Conservation (phyloP, 2,888 invertebrate species). For the Dicyrtomina minuta region DNA sequence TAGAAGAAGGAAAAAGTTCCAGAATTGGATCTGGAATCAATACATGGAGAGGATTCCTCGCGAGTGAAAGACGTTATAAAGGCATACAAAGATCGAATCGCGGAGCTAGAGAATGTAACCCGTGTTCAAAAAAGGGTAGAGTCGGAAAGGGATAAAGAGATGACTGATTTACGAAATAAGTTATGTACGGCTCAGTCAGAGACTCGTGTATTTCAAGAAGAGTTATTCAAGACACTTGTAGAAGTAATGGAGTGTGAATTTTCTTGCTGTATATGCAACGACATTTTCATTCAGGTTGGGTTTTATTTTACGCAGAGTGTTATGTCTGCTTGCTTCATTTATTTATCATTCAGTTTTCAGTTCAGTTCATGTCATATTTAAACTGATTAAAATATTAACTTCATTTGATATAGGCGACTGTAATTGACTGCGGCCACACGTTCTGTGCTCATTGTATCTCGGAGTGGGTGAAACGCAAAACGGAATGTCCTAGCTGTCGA, state of each 20-base stretch:
- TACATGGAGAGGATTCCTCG: not conserved
- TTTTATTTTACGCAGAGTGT: no score
- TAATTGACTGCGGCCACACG: slow-evolving; percentile 72
- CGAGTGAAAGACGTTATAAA: not conserved
- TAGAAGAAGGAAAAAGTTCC: slow-evolving; percentile 9
- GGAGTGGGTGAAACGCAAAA: slow-evolving; percentile 69
- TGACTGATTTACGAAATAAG: slow-evolving; percentile 42
- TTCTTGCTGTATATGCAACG: slow-evolving; percentile 74
- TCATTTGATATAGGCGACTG: slow-evolving; percentile 60
- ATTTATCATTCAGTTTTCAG: no score
- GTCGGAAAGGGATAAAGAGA: slow-evolving; percentile 44
- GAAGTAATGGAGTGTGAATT: slow-evolving; percentile 69
- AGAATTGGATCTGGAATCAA: not conserved
- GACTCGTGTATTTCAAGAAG: slow-evolving; percentile 47
- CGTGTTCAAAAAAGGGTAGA: slow-evolving; percentile 29
- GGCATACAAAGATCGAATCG: slow-evolving; percentile 43
- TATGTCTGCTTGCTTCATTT: not conserved
- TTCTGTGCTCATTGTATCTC: slow-evolving; percentile 72
- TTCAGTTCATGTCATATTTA: no score
- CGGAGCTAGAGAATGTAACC: slow-evolving; percentile 30
- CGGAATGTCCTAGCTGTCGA: slow-evolving; percentile 72
- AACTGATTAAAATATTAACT: not conserved
- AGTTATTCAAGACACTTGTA: slow-evolving; percentile 58
- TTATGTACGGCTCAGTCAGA: slow-evolving; percentile 41
- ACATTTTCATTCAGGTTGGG: slow-evolving; percentile 66